These are phyloP conservation scores for Karalla daura DNA, from an alignment of 2,797 vertebrate species.

Conservation along the genomic window DNA sequence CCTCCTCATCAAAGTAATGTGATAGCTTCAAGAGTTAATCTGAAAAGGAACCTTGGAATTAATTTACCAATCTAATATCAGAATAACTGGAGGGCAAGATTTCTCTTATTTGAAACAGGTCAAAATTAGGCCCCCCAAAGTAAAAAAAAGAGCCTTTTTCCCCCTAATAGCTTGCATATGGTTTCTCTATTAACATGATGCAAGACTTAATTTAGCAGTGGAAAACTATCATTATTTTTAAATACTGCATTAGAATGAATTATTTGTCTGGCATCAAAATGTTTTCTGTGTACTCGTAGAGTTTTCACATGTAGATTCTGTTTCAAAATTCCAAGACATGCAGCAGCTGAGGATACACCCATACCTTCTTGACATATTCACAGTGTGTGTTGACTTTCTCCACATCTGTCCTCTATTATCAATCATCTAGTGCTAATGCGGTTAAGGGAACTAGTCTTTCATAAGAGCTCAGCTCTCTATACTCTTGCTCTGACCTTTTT, in stretches of 20 bases:
- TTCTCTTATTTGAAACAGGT: too few relatives aligned
- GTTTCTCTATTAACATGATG: neutral
- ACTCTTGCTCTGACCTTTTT: constrained; percentile 40
- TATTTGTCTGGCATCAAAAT: too few relatives aligned
- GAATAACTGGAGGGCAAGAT: too few relatives aligned
- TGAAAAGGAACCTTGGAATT: too few relatives aligned
- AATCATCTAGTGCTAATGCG: constrained; percentile 31
- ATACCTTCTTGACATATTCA: neutral
- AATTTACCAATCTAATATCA: neutral
- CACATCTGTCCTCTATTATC: constrained; percentile 59
- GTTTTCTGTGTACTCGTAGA: too few relatives aligned
- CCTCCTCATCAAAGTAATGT: too few relatives aligned
- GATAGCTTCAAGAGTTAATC: too few relatives aligned
- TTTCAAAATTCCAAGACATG: neutral
- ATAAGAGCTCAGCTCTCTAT: constrained; percentile 8
- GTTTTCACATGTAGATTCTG: too few relatives aligned
- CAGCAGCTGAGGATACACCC: neutral
- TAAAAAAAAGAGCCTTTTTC: too few relatives aligned
- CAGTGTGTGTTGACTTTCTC: neutral
- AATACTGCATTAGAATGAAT: too few relatives aligned
- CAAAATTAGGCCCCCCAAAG: too few relatives aligned
- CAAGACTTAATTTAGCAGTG: neutral
- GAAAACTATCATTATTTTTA: neutral
- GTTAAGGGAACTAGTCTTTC: constrained; percentile 3
- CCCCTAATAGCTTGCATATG: neutral